phyloP scores from a whole-genome alignment of 2,113 vertebrate species.

The Crocuta crocuta region DNA sequence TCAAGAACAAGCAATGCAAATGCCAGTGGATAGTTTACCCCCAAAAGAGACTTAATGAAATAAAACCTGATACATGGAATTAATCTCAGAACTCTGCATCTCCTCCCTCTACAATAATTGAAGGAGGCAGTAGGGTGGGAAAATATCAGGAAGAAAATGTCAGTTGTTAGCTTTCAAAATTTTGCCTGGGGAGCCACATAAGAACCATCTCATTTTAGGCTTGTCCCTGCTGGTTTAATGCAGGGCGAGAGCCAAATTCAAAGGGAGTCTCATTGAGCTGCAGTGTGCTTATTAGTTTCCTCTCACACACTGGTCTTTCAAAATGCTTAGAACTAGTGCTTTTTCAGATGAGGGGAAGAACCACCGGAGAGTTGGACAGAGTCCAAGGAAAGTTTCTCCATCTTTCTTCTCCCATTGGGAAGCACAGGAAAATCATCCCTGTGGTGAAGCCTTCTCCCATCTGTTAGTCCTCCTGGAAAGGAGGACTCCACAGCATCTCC shows the following conservation, averaged over 20 bases:
- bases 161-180: slow-evolving; percentile 20
- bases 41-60: not conserved
- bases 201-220: slow-evolving; percentile 6
- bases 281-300: not conserved
- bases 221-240: slow-evolving; percentile 61
- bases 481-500: not conserved
- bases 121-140: slow-evolving; percentile 48
- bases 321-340: not conserved
- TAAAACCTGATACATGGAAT: not conserved
- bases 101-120: not conserved
- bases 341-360: not conserved
- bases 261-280: not conserved
- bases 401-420: not conserved
- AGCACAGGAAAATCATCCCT: not conserved
- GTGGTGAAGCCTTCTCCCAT: not conserved
- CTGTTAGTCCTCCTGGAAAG: not conserved
- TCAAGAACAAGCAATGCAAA: not conserved
- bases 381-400: not conserved
- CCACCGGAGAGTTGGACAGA: not conserved
- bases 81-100: not conserved
- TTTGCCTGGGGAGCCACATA: not conserved
- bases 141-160: slow-evolving; percentile 39
- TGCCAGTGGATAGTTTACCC: not conserved
- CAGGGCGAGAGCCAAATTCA: slow-evolving; percentile 35
- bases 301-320: not conserved